Percentiles rank a stretch among this genome's conserved stretches.
Evolutionary conservation across 2,888 invertebrate genomes (phyloP).

Genomic region (Agonopterix subpropinquella): DNA sequence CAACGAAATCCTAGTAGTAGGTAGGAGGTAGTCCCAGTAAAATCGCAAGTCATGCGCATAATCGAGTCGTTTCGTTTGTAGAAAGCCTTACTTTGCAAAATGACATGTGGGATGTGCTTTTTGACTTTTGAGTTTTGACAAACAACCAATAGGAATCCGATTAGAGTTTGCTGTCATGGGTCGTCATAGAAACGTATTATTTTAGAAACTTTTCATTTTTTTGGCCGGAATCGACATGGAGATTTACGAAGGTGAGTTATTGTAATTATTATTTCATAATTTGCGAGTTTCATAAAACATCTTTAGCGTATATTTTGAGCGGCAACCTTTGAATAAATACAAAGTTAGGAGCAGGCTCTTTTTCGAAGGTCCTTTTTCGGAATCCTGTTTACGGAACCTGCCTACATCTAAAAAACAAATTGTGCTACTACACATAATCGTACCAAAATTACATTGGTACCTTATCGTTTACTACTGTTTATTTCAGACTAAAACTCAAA

Average conservation of each 20-base stretch:
- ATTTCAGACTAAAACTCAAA: no score
- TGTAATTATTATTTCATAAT: conserved; percentile 17
- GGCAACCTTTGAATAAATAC: conserved; percentile 18
- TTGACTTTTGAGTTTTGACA: conserved; percentile 5
- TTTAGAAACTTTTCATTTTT: conserved; percentile 64
- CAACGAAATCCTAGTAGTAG: no score
- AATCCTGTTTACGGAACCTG: conserved; percentile 6
- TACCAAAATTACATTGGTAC: no score
- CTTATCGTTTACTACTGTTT: no score
- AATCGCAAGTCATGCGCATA: no score
- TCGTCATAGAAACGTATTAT: conserved; percentile 72
- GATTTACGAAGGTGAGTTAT: conserved; percentile 60
- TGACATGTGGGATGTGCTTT: conserved; percentile 4
- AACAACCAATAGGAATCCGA: conserved; percentile 41
- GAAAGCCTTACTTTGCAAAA: conserved; percentile 3
- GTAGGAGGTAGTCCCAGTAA: no score
- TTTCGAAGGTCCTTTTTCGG: conserved; percentile 23
- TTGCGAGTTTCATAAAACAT: conserved; percentile 7
- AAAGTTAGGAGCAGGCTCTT: conserved; percentile 26
- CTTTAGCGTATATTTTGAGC: conserved; percentile 5
- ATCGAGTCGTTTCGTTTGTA: neutral
- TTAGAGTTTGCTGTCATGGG: conserved; percentile 67
- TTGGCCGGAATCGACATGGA: conserved; percentile 68
- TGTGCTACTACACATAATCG: no score
- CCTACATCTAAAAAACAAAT: conserved; percentile 2